phyloP scores from a whole-genome alignment of 2,888 invertebrate species.

The Pilophorus perplexus region DNA sequence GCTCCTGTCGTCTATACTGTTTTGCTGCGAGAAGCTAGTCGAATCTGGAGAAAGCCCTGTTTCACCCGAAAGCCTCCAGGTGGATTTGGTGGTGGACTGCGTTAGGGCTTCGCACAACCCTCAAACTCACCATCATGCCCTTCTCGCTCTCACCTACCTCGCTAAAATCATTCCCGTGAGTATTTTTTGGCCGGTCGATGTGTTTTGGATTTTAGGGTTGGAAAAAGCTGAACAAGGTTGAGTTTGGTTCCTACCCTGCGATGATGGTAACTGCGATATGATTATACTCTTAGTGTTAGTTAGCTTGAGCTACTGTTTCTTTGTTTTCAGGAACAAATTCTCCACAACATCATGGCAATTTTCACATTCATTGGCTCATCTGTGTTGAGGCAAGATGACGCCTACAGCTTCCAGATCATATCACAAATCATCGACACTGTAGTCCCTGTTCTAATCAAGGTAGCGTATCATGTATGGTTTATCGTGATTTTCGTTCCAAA shows the following conservation, averaged over 20 bases:
- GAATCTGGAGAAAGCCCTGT: constrained; percentile 53
- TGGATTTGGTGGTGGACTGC: constrained; percentile 81
- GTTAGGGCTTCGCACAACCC: constrained; percentile 88
- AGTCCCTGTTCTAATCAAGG: constrained; percentile 75
- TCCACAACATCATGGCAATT: constrained; percentile 92
- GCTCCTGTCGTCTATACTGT: constrained; percentile 71
- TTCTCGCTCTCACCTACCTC: constrained; percentile 76
- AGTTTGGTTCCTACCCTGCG: too few relatives aligned
- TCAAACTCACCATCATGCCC: constrained; percentile 91
- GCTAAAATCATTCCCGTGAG: constrained; percentile 70
- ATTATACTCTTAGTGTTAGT: too few relatives aligned
- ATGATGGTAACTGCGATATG: too few relatives aligned
- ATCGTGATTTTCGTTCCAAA: background rate
- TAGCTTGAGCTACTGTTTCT: too few relatives aligned
- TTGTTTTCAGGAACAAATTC: constrained; percentile 63
- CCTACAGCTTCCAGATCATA: constrained; percentile 92
- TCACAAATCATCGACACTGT: constrained; percentile 84
- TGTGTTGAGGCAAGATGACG: constrained; percentile 87
- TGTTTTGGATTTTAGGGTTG: too few relatives aligned
- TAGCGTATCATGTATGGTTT: too few relatives aligned
- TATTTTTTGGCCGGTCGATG: background rate
- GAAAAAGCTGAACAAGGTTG: too few relatives aligned
- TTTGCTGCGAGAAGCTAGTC: constrained; percentile 62
- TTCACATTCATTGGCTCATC: constrained; percentile 98
- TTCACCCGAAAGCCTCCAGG: constrained; percentile 55